Base-by-base conservation (phyloP, 2,797 vertebrate genomes). In the Pitangus sulphuratus region DNA sequence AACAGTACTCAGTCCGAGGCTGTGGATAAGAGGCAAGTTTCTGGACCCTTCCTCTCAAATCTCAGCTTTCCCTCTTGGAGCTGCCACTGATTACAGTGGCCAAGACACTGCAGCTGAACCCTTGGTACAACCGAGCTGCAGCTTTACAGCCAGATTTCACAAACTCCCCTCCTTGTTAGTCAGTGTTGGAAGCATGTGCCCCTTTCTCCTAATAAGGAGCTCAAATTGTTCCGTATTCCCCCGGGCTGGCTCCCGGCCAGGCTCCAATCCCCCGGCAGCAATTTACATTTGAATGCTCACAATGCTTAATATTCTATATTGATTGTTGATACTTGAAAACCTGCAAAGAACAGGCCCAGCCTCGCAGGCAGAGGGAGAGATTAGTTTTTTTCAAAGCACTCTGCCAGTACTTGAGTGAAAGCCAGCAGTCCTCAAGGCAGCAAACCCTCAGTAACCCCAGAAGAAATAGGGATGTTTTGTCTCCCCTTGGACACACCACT, bases 201-300 rank as follows among this genome's bases (percentile, higher is more conserved):
- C 42, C 6, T 6, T 85, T 62, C 69, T 90, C 45, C 47, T 22
- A 69, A 75, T 24, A 88, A 37, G 8, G 56, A 82, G 39, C 75
- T 64, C 72, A 79, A 77, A 81, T 35, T 88, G 70, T 87, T 78
- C 79, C 83, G 83, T 87, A 78, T 86, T 87, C 91, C 95, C 70
- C 83, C n/a, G 70, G 83, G 68, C 89, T 96, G 97, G 74, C 79
- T 90, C 57, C 39, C 30, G 30, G 81, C 69, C 84, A 71, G 33
- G 20, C 56, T 50, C 22, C 6, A 1, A 25, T 94, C 44, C 83
- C 48, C 72, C 3, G 12, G 12, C 26, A 44, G 48, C 44, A 85
- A 75, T 92, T 96, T 95, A 60, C 77, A 78, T 89, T 71, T 83
- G 30, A 95, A 95, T 75, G 75, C 68, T 85, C 76, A 54, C 11